Conservation (phyloP, 2,797 vertebrate species). For the Clarias pachynema region DNA sequence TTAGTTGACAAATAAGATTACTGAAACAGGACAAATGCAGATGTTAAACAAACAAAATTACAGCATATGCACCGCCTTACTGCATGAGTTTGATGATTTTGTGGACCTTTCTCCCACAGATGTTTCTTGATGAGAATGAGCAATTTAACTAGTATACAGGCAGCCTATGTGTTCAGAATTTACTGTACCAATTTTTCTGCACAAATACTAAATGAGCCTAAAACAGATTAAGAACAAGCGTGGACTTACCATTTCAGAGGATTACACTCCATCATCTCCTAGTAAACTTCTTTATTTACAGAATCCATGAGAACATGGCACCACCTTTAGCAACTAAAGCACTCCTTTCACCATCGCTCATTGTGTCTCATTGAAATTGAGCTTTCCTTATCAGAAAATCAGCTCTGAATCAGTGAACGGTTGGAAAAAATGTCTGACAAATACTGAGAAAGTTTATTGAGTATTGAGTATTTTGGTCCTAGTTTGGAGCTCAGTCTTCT, state of each 20-base stretch:
- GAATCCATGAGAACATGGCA: constrained; percentile 28
- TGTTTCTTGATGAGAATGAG: neutral
- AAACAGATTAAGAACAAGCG: constrained; percentile 4
- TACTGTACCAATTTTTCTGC: neutral
- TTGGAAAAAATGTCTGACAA: neutral
- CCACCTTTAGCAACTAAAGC: constrained; percentile 4
- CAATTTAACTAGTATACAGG: neutral
- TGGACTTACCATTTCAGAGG: constrained; percentile 43
- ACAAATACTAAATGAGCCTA: neutral
- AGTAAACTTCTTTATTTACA: constrained; percentile 11
- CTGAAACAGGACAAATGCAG: neutral
- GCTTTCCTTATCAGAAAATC: constrained; percentile 29
- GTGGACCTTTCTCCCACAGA: constrained; percentile 11
- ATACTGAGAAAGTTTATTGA: neutral
- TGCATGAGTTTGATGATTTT: neutral
- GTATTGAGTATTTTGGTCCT: neutral
- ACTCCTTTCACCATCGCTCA: constrained; percentile 1
- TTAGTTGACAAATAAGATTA: neutral
- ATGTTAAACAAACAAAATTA: neutral
- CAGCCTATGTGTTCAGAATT: neutral
- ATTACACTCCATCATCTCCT: neutral
- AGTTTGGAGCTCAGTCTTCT: constrained; percentile 4
- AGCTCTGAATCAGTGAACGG: neutral
- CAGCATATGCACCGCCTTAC: neutral
- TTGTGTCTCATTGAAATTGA: constrained; percentile 8